These are phyloP conservation scores for Oxygymnocypris stewartii DNA, from an alignment of 2,113 vertebrate genomes.

Conservation along the genomic window DNA sequence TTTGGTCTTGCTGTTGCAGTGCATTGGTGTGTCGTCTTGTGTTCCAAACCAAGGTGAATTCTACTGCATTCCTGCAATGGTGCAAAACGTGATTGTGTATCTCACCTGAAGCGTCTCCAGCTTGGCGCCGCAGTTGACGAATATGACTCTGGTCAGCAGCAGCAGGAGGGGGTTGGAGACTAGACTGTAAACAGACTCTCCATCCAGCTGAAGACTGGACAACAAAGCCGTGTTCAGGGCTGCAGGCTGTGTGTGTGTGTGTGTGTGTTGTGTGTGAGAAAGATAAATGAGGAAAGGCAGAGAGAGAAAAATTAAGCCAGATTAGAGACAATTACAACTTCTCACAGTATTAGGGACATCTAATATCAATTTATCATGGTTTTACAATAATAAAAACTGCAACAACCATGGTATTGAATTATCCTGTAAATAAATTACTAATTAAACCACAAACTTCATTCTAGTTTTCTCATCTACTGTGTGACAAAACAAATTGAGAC, in stretches of 20 bases:
- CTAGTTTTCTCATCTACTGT: not conserved
- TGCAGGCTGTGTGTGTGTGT: slow-evolving; percentile 63
- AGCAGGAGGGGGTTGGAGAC: slow-evolving; percentile 84
- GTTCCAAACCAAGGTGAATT: not conserved
- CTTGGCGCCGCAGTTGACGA: slow-evolving; percentile 79
- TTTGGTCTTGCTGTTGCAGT: not conserved
- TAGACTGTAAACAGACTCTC: slow-evolving; percentile 89
- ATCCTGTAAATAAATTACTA: not conserved
- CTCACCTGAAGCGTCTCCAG: slow-evolving; percentile 85
- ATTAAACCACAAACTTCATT: not conserved
- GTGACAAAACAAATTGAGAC: not conserved
- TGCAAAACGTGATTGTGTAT: not conserved
- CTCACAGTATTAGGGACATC: not conserved
- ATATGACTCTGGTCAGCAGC: slow-evolving; percentile 81
- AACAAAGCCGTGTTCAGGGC: slow-evolving; percentile 69
- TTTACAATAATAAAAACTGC: not conserved
- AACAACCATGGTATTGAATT: not conserved
- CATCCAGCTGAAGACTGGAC: slow-evolving; percentile 83
- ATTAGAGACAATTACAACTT: not conserved
- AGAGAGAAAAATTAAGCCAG: slow-evolving; percentile 46
- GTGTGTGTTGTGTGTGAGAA: not conserved
- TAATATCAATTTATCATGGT: not conserved
- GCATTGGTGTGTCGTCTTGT: not conserved
- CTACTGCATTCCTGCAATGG: not conserved
- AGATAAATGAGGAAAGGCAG: slow-evolving; percentile 42